Evolutionary conservation across 2,888 invertebrate species (phyloP).

Genomic region (Drosophila formosana): DNA sequence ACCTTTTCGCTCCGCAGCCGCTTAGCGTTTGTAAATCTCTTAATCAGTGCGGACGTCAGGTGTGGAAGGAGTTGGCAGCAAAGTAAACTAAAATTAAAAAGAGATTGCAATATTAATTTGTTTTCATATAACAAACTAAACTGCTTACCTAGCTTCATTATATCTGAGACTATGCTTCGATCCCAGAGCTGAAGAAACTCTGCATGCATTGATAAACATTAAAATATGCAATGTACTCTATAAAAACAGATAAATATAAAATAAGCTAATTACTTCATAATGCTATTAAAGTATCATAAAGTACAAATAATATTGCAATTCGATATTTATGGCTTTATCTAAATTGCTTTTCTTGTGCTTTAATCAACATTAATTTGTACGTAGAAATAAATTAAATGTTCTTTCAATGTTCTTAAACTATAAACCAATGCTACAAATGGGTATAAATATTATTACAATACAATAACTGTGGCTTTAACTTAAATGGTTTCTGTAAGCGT

Average conservation of each 20-base stretch:
- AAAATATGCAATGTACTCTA: too few species aligned
- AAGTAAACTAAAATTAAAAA: constrained; percentile 22
- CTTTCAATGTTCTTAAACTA: background rate
- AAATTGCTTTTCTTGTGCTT: background rate
- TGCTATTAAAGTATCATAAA: too few species aligned
- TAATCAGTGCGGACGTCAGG: constrained; percentile 49
- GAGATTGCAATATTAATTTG: constrained; percentile 8
- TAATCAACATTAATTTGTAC: background rate
- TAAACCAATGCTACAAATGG: background rate
- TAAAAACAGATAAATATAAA: too few species aligned
- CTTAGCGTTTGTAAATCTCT: constrained; percentile 58
- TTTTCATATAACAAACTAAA: constrained; percentile 6
- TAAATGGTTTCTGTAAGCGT: too few species aligned
- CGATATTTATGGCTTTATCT: background rate
- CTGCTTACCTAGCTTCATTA: constrained; percentile 3
- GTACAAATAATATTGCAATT: background rate
- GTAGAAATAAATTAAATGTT: background rate
- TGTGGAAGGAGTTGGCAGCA: background rate
- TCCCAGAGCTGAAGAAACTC: background rate
- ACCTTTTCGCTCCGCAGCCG: constrained; percentile 60
- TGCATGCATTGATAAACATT: background rate
- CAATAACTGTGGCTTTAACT: too few species aligned
- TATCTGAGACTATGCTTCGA: background rate
- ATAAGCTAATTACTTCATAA: too few species aligned
- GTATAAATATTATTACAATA: too few species aligned